phyloP scores from a whole-genome alignment of 1,140 invertebrate species.

The Cherax quadricarinatus region DNA sequence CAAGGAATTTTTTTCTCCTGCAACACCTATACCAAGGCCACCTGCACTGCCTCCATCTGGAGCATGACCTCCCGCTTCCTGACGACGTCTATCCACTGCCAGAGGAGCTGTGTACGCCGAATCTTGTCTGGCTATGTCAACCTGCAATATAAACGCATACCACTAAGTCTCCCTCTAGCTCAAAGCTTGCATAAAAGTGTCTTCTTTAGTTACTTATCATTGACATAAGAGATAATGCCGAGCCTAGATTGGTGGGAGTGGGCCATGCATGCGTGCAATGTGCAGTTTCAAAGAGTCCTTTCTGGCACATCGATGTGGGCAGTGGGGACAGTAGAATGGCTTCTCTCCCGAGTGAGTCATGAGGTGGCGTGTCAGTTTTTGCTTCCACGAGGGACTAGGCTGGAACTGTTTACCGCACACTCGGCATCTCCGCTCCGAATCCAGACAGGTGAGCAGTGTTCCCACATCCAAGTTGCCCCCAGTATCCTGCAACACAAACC shows the following conservation, averaged over 20 bases:
- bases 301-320: slow-evolving; percentile 70
- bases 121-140: slow-evolving; percentile 62
- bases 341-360: slow-evolving; percentile 73
- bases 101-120: slow-evolving; percentile 32
- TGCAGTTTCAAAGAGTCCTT: slow-evolving; percentile 72
- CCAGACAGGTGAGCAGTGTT: slow-evolving; percentile 68
- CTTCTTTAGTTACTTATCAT: slow-evolving; percentile 30
- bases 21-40: slow-evolving; percentile 5
- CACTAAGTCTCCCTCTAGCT: slow-evolving; percentile 53
- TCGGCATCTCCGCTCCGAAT: slow-evolving; percentile 68
- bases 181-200: slow-evolving; percentile 32
- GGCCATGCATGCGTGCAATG: slow-evolving; percentile 66
- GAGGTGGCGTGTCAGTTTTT: slow-evolving; percentile 71
- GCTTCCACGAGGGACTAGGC: slow-evolving; percentile 72
- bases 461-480: slow-evolving; percentile 54
- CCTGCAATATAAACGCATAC: slow-evolving; percentile 66
- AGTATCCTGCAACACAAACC: slow-evolving; percentile 72
- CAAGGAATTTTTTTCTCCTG: slow-evolving; percentile 38
- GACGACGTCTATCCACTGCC: slow-evolving; percentile 52
- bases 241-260: slow-evolving; percentile 44
- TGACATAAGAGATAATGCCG: slow-evolving; percentile 1
- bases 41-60: slow-evolving; percentile 15
- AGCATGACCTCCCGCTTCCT: slow-evolving; percentile 34
- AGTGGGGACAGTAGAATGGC: slow-evolving; percentile 71
- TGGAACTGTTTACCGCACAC: slow-evolving; percentile 73